Percentiles rank a stretch among this genome's conserved stretches.
phyloP scores from a whole-genome alignment of 2,888 invertebrate genomes.

The Agrotis clavis region DNA sequence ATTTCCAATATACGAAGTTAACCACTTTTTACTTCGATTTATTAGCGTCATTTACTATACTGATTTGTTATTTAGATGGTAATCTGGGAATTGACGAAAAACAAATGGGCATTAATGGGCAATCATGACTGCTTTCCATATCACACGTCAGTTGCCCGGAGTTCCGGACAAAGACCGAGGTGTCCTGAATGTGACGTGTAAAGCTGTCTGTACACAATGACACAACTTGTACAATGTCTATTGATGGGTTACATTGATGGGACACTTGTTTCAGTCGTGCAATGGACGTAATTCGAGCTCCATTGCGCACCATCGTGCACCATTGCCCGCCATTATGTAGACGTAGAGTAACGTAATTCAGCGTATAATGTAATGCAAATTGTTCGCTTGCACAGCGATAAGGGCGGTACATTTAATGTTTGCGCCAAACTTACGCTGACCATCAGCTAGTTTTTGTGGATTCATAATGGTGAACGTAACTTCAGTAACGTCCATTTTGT shows the following conservation, averaged over 20 bases:
- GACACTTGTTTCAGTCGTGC: slow-evolving; percentile 22
- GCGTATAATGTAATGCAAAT: slow-evolving; percentile 56
- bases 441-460: slow-evolving; percentile 49
- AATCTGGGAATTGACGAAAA: slow-evolving; percentile 41
- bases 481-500: slow-evolving; percentile 26
- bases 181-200: slow-evolving; percentile 3
- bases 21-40: slow-evolving; percentile 62
- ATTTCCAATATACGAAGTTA: slow-evolving; percentile 57
- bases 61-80: slow-evolving; percentile 51
- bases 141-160: slow-evolving; percentile 8
- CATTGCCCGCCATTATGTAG: slow-evolving; percentile 38
- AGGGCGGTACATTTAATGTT: slow-evolving; percentile 54
- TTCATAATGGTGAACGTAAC: slow-evolving; percentile 23
- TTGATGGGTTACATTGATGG: slow-evolving; percentile 36
- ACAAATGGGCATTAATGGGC: slow-evolving; percentile 29
- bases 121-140: slow-evolving; percentile 27
- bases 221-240: slow-evolving; percentile 22
- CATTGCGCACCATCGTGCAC: slow-evolving; percentile 31
- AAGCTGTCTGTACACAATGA: slow-evolving; percentile 21
- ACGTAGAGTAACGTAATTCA: slow-evolving; percentile 52
- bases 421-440: slow-evolving; percentile 51
- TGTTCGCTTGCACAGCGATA: slow-evolving; percentile 55
- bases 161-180: background rate
- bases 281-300: slow-evolving; percentile 35
- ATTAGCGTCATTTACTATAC: slow-evolving; percentile 46